phyloP scores from a whole-genome alignment of 2,113 vertebrate species.

The Apeltes quadracus region DNA sequence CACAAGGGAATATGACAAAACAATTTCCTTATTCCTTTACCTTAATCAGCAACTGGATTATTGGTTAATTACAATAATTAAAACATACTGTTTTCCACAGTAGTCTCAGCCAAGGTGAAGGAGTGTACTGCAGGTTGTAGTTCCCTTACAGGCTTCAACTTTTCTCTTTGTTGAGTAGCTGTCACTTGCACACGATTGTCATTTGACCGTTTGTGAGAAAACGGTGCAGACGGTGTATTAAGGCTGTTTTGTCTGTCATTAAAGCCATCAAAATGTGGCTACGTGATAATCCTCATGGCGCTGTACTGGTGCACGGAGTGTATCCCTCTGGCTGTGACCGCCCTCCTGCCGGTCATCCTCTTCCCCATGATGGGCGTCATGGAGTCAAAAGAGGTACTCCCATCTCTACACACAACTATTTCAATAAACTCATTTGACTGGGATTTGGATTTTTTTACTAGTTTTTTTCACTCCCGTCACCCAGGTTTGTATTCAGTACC shows the following conservation, averaged over 20 bases:
- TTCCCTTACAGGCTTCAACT: not conserved
- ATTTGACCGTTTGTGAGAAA: not conserved
- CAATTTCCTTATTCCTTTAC: not conserved
- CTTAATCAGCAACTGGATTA: not conserved
- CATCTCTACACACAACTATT: not conserved
- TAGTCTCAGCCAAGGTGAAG: not conserved
- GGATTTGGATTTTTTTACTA: not conserved
- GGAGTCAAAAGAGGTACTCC: constrained; percentile 83
- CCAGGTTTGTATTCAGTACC: constrained; percentile 84
- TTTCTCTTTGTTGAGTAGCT: not conserved
- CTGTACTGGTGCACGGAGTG: constrained; percentile 89
- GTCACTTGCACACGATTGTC: not conserved
- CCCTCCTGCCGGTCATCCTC: constrained; percentile 85
- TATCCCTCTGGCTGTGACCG: constrained; percentile 86
- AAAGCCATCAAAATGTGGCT: constrained; percentile 86
- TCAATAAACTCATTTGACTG: not conserved
- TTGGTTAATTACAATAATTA: too few relatives aligned
- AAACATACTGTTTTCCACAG: not conserved
- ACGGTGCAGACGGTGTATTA: not conserved
- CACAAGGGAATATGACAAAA: not conserved
- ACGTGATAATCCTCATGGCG: constrained; percentile 87
- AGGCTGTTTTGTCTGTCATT: constrained; percentile 15
- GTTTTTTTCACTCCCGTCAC: not conserved
- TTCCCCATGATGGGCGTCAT: constrained; percentile 90
- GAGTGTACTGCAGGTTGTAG: not conserved